Evolutionary conservation across 2,797 vertebrate genomes (phyloP).

Genomic region (Vultur gryphus): DNA sequence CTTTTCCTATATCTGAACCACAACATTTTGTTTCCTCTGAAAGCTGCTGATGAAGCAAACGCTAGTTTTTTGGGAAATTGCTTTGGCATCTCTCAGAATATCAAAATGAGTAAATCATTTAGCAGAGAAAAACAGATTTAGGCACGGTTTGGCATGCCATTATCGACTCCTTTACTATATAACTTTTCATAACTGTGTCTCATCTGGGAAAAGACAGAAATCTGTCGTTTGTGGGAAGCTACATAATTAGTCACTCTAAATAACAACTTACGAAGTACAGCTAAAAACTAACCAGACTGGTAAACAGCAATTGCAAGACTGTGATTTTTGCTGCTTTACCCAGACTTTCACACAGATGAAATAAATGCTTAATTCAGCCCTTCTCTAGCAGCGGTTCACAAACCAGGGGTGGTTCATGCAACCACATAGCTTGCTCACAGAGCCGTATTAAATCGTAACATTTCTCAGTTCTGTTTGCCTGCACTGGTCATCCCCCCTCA

Average conservation of each 20-base stretch:
- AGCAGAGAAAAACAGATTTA: conserved; percentile 36
- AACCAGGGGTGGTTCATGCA: neutral
- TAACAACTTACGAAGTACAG: neutral
- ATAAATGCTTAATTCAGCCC: conserved; percentile 29
- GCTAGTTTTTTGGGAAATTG: neutral
- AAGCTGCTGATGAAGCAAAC: conserved; percentile 2
- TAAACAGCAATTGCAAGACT: conserved; percentile 3
- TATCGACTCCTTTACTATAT: neutral
- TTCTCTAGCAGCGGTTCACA: neutral
- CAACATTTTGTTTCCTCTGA: neutral
- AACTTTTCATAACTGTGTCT: conserved; percentile 14
- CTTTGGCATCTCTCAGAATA: neutral
- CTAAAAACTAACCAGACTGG: neutral
- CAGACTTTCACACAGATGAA: neutral
- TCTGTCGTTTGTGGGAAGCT: neutral
- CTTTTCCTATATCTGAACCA: neutral
- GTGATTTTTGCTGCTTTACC: neutral
- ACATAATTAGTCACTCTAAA: conserved; percentile 37
- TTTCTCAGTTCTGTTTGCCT: neutral
- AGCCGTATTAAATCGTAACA: neutral
- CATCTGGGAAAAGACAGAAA: conserved; percentile 37
- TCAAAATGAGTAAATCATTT: neutral
- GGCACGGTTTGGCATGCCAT: neutral
- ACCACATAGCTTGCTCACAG: neutral
- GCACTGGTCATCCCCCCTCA: neutral